Evolutionary conservation across 2,888 invertebrate species (phyloP).

Genomic region (Odontomyia ornata): DNA sequence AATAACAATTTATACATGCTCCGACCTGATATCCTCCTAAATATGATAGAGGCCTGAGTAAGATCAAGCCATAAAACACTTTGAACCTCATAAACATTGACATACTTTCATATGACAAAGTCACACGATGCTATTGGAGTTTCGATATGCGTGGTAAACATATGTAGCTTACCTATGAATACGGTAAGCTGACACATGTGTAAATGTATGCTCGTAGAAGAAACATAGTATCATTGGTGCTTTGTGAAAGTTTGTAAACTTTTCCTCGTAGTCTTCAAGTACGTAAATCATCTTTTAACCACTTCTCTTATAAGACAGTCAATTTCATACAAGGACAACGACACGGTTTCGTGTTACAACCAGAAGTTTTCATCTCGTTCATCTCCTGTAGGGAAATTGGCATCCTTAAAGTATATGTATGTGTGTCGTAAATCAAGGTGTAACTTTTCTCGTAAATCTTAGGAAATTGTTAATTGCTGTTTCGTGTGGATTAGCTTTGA

Average conservation of each 20-base stretch:
- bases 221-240: neutral
- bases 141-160: too few relatives aligned
- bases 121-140: neutral
- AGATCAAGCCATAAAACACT: slow-evolving; percentile 46
- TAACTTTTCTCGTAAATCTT: slow-evolving; percentile 40
- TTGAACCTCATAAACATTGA: slow-evolving; percentile 45
- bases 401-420: neutral
- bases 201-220: neutral
- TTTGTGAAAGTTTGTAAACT: slow-evolving; percentile 14
- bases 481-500: neutral
- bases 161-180: too few relatives aligned
- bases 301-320: slow-evolving; percentile 25
- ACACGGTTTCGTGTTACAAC: neutral
- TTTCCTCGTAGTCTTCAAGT: slow-evolving; percentile 16
- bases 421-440: neutral
- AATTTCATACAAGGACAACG: slow-evolving; percentile 20
- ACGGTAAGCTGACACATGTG: neutral
- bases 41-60: slow-evolving; percentile 29
- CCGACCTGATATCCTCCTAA: neutral
- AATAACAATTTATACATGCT: too few relatives aligned
- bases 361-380: neutral
- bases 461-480: slow-evolving; percentile 1
- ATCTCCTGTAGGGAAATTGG: slow-evolving; percentile 24
- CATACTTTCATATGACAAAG: slow-evolving; percentile 14
- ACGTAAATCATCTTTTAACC: slow-evolving; percentile 40